Base-by-base conservation (phyloP, 2,113 vertebrate species). In the Chunga burmeisteri region DNA sequence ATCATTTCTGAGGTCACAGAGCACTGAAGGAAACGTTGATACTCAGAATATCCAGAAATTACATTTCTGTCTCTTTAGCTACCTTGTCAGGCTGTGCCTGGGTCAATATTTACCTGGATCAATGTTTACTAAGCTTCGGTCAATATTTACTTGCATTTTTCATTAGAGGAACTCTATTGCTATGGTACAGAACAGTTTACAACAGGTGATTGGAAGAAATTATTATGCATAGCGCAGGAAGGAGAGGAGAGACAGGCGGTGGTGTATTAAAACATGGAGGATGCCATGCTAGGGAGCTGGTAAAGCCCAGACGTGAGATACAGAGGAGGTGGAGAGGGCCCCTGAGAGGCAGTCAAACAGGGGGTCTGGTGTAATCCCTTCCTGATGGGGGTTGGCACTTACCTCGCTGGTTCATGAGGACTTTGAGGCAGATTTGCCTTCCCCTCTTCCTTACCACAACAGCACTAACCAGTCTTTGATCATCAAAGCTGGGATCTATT, bases 61-160 rank as follows among this genome's bases (percentile, higher is more conserved):
- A 55, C 16, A 49, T 80, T 92, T 93, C 83, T 86, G 25, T 47
- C 63, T 91, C 65, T 93, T 86, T 63, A 67, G n/a, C 59, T 74
- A 71, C 47, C 6, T 72, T 94, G 34, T 81, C 34, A 63, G 52
- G 9, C 59, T 74, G 11, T 86, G 67, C 71, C 82, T 88, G 23
- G 12, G 44, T 93, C 79, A 97, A 81, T 94, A 95, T 88, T 96
- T 94, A 81, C 68, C 32, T 67, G 65, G 18, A 55, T 79, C 47
- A 47, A 40, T 92, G 44, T 95, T 96, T 96, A 81, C 34, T 52
- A 79, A 93, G 68, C 15, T 21, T 53, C 5, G 7, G 16, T 63
- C 34, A 68, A 74, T 93, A 91, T 95, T 94, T 96, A 71, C 32
- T 55, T 8, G 7, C 55, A 86, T 83, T 95, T 96, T 93, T 61